A percentile compares a stretch with the other conserved stretches of the same genome.
phyloP scores from a whole-genome alignment of 2,113 vertebrate species.

The Bos javanicus region DNA sequence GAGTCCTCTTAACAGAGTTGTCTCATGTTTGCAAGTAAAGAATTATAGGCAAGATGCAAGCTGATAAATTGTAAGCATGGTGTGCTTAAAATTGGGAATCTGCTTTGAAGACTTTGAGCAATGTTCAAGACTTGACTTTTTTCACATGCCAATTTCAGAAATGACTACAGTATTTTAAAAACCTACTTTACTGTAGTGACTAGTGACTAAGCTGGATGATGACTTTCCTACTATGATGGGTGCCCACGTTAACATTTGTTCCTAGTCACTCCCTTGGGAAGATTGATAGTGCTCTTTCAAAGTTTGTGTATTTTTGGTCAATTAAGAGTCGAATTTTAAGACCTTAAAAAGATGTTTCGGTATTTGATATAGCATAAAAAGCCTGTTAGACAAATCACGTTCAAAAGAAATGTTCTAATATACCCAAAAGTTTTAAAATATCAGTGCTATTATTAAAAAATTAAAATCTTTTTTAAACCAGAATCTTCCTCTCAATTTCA shows the following conservation, averaged over 20 bases:
- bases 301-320: background rate
- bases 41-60: slow-evolving; percentile 98
- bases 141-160: slow-evolving; percentile 35
- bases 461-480: background rate
- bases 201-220: background rate
- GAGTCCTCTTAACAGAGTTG: slow-evolving; percentile 95
- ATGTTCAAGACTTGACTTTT: slow-evolving; percentile 19
- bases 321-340: background rate
- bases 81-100: slow-evolving; percentile 77
- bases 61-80: slow-evolving; percentile 98
- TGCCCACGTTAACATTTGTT: background rate
- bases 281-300: background rate
- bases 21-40: slow-evolving; percentile 93
- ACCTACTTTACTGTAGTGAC: background rate
- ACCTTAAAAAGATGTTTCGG: background rate
- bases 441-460: background rate
- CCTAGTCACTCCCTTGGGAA: background rate
- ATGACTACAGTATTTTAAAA: background rate
- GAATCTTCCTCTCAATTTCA: background rate
- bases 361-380: background rate
- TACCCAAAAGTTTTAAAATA: background rate
- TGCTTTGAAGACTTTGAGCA: slow-evolving; percentile 14
- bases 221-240: background rate
- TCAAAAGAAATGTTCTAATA: slow-evolving; percentile 18
- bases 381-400: background rate